Percentiles rank a stretch among this genome's conserved stretches.
phyloP scores from a whole-genome alignment of 2,113 vertebrate species.

The Lophotis ruficrista region DNA sequence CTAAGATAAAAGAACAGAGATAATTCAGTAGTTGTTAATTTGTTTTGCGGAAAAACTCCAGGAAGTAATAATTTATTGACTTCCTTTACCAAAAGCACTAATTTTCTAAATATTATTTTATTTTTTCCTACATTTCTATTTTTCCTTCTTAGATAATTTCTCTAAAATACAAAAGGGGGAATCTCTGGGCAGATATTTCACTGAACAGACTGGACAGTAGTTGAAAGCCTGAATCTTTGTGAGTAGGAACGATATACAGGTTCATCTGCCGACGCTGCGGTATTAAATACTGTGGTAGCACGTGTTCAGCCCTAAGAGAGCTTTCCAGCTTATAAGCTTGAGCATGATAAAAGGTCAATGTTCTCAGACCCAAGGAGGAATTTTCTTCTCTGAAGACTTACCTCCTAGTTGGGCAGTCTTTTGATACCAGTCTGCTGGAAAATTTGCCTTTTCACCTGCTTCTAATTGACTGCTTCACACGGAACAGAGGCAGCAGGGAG shows the following conservation, averaged over 20 bases:
- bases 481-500: conserved; percentile 4
- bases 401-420: neutral
- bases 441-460: conserved; percentile 4
- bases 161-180: neutral
- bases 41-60: neutral
- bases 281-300: neutral
- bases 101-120: neutral
- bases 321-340: neutral
- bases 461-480: conserved; percentile 11
- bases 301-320: neutral
- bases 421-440: neutral
- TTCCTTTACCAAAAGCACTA: neutral
- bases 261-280: neutral
- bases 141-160: neutral
- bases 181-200: neutral
- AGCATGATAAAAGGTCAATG: neutral
- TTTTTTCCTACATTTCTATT: neutral
- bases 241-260: neutral
- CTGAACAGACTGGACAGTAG: neutral
- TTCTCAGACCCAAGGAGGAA: neutral
- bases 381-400: neutral
- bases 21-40: neutral
- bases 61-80: neutral
- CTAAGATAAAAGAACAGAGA: conserved; percentile 50
- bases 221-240: neutral